Evolutionary conservation across 2,113 vertebrate genomes (phyloP), one percentile per base, ranked within the genome.

Genomic region (Machaerirhynchus nigripectus): DNA sequence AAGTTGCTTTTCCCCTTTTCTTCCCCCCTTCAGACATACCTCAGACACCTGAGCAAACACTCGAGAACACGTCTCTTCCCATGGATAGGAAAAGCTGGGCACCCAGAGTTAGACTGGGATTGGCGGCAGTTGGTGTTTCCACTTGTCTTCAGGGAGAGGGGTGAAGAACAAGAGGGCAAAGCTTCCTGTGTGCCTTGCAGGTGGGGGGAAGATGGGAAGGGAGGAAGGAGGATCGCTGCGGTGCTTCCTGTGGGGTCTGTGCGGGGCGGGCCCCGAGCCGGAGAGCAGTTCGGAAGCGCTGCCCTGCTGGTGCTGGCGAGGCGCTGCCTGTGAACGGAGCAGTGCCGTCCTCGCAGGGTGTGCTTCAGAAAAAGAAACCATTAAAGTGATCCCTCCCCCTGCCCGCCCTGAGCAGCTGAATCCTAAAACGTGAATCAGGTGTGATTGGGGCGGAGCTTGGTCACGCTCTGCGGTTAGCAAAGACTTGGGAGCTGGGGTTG

Each of bases 11-110:
- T 56, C 19, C 4, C 13, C 10, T 3, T 40, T 46, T 30, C 13
- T 28, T 5, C 1, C 2, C 2, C 6, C 13, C 3, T 28, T 55
- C 52, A 52, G 20, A 39, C 4, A 3, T 22, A 11, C 11, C 15
- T 79, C 65, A 71, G 52, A 37, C 27, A 21, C 10, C 14, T n/a
- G 3, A 47, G 23, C 18, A 28, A 37, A n/a, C 7, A 1, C 47
- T 40, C 65, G 35, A 57, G 70, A 85, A 82, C 5, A 0, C 0
- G 0, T 20, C 69, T 33, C n/a, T 53, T 80, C 33, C 39, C 40
- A 28, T 1, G 4, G 2, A 2, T 2, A n/a, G 70, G 68, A 23
- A 52, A 63, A 91, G 39, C 24, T 82, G 35, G 28, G 63, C 50
- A 47, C 50, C 24, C 37, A 44, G 33, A 22, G 42, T n/a, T 76